Evolutionary conservation across 2,113 vertebrate genomes (phyloP).

Genomic region (Triplophysa rosa): DNA sequence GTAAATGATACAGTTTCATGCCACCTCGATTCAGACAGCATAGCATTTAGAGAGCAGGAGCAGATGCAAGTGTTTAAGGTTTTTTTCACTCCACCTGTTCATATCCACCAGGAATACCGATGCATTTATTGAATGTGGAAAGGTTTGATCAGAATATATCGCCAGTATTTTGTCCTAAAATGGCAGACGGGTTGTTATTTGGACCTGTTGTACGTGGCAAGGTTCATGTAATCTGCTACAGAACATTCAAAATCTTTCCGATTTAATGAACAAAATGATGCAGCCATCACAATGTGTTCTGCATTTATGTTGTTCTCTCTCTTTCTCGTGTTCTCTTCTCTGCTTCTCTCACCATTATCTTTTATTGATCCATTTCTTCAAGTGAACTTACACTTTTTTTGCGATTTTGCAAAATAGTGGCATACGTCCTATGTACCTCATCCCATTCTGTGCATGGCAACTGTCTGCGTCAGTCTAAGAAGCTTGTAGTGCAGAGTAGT

Average conservation of each 20-base stretch:
- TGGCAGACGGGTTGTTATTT: slow-evolving; percentile 30
- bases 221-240: neutral
- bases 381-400: slow-evolving; percentile 52
- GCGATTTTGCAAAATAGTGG: slow-evolving; percentile 32
- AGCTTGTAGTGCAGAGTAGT: slow-evolving; percentile 23
- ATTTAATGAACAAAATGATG: slow-evolving; percentile 35
- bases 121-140: slow-evolving; percentile 18
- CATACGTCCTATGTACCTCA: slow-evolving; percentile 13
- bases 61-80: neutral
- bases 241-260: neutral
- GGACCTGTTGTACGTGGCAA: neutral
- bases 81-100: neutral
- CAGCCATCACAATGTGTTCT: slow-evolving; percentile 36
- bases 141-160: slow-evolving; percentile 20
- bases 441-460: slow-evolving; percentile 14
- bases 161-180: slow-evolving; percentile 12
- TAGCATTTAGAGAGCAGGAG: neutral
- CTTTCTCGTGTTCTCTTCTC: neutral
- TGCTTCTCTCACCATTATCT: slow-evolving; percentile 5
- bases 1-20: slow-evolving; percentile 17
- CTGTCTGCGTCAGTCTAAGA: neutral
- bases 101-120: slow-evolving; percentile 8
- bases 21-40: slow-evolving; percentile 1
- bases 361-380: slow-evolving; percentile 40
- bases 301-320: slow-evolving; percentile 25